These are phyloP conservation scores for Danionella cerebrum DNA, from an alignment of 2,113 vertebrate species.

Conservation along the genomic window DNA sequence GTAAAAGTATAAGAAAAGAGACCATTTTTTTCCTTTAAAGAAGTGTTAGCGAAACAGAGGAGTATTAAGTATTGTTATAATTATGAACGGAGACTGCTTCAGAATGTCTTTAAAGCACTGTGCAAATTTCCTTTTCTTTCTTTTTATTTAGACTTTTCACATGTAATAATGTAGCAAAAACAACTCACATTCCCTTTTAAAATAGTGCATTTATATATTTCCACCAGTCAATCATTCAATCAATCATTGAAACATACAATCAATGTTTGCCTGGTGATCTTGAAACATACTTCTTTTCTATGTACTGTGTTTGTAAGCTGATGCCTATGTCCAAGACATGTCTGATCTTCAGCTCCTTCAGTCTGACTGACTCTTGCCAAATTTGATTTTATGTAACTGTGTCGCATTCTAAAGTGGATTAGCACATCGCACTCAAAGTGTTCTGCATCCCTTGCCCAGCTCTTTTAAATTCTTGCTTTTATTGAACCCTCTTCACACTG, in stretches of 20 bases:
- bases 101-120: slow-evolving; percentile 74
- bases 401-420: slow-evolving; percentile 5
- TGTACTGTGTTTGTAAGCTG: slow-evolving; percentile 25
- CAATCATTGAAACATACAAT: slow-evolving; percentile 27
- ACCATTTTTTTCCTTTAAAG: slow-evolving; percentile 56
- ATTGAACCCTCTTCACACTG: no score
- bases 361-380: slow-evolving; percentile 23
- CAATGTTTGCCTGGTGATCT: slow-evolving; percentile 22
- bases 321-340: slow-evolving; percentile 22
- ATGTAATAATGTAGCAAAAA: slow-evolving; percentile 59
- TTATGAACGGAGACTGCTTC: slow-evolving; percentile 69
- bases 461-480: no score
- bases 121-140: slow-evolving; percentile 63
- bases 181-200: slow-evolving; percentile 35
- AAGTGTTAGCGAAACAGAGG: slow-evolving; percentile 58
- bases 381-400: background rate
- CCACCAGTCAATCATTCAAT: slow-evolving; percentile 15
- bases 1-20: slow-evolving; percentile 55
- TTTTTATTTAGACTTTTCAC: slow-evolving; percentile 51
- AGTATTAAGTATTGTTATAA: slow-evolving; percentile 65
- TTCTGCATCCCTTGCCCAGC: slow-evolving; percentile 3
- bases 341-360: slow-evolving; percentile 3
- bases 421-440: background rate
- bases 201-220: background rate
- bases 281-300: background rate